A percentile compares a stretch with the other conserved stretches of the same genome.
phyloP scores from a whole-genome alignment of 2,797 vertebrate genomes.

The Micropoecilia bifurca region DNA sequence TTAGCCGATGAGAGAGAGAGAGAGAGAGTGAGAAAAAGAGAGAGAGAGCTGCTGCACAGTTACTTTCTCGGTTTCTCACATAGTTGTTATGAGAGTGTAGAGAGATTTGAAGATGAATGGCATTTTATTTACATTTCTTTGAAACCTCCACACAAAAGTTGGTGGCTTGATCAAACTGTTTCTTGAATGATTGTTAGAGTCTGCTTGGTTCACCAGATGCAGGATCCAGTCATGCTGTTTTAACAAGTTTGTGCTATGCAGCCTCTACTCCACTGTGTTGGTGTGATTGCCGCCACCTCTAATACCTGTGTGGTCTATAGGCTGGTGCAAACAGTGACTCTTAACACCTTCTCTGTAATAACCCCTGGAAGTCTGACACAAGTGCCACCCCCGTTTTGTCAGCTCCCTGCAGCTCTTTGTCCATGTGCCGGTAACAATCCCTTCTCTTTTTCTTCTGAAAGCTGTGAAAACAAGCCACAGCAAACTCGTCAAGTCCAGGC shows the following conservation, averaged over 20 bases:
- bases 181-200: neutral
- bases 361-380: conserved; percentile 73
- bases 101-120: conserved; percentile 28
- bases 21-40: conserved; percentile 54
- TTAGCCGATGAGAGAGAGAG: conserved; percentile 76
- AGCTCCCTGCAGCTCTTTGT: conserved; percentile 71
- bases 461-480: conserved; percentile 61
- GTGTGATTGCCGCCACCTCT: conserved; percentile 8
- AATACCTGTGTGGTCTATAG: conserved; percentile 31
- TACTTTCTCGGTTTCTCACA: conserved; percentile 59
- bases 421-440: conserved; percentile 73
- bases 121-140: conserved; percentile 34
- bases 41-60: conserved; percentile 72
- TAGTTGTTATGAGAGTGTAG: conserved; percentile 51
- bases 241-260: neutral
- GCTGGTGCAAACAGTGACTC: conserved; percentile 39
- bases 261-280: conserved; percentile 17
- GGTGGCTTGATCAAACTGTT: conserved; percentile 5
- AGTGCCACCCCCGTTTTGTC: conserved; percentile 78
- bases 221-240: conserved; percentile 5
- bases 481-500: conserved; percentile 69
- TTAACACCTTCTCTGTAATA: conserved; percentile 57
- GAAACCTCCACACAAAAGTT: neutral
- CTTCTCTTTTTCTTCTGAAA: conserved; percentile 68
- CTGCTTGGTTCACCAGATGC: neutral